phyloP scores from a whole-genome alignment of 2,888 invertebrate genomes.

The Brachylomia viminalis region DNA sequence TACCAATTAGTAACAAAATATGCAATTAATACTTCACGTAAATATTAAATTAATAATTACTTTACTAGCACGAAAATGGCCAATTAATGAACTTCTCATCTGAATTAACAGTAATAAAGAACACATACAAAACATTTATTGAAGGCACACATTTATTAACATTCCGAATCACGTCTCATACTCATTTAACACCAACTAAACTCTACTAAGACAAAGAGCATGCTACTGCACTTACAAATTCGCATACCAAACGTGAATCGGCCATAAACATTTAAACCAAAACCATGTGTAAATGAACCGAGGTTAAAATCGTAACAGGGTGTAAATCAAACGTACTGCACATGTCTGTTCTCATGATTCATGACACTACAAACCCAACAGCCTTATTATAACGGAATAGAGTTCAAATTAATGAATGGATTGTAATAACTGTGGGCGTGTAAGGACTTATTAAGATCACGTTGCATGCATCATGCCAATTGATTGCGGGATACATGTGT shows the following conservation, averaged over 20 bases:
- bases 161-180: slow-evolving; percentile 2
- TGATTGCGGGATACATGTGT: slow-evolving; percentile 65
- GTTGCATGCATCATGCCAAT: slow-evolving; percentile 71
- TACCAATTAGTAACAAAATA: neutral
- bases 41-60: no score
- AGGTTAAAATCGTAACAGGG: slow-evolving; percentile 77
- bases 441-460: slow-evolving; percentile 71
- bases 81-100: neutral
- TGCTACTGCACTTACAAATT: slow-evolving; percentile 46
- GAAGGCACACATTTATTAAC: neutral
- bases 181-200: slow-evolving; percentile 19
- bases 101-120: neutral
- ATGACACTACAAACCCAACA: slow-evolving; percentile 57
- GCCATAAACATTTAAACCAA: slow-evolving; percentile 66
- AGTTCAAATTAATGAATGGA: slow-evolving; percentile 44
- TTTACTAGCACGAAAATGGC: neutral
- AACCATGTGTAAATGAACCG: slow-evolving; percentile 78
- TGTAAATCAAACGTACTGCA: slow-evolving; percentile 80
- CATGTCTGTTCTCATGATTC: slow-evolving; percentile 74
- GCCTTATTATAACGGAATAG: slow-evolving; percentile 38
- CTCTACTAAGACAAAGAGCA: slow-evolving; percentile 51
- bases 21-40: neutral
- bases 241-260: slow-evolving; percentile 52
- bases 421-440: slow-evolving; percentile 28
- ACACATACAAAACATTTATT: neutral